Percentiles rank a stretch among this genome's conserved stretches.
Conservation (phyloP, 64 coral and sea anemone genomes). For the Dendronephthya gigantea region DNA sequence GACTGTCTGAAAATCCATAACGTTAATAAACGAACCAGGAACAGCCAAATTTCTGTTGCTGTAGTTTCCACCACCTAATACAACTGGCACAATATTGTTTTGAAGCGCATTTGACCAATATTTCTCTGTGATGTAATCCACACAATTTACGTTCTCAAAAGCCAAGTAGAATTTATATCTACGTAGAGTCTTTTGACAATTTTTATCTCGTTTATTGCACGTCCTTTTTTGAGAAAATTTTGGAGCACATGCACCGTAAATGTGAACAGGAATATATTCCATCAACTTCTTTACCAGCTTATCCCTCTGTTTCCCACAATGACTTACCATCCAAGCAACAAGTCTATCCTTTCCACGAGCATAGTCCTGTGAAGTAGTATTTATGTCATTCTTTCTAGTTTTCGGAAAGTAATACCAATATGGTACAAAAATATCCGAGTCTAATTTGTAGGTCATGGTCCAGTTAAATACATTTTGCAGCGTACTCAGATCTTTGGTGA, state of each 20-base stretch:
- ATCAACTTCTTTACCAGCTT: conserved; percentile 33
- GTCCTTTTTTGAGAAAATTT: conserved; percentile 30
- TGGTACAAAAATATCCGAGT: conserved; percentile 42
- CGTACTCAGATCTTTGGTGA: neutral
- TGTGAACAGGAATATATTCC: conserved; percentile 40
- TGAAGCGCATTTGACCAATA: conserved; percentile 38
- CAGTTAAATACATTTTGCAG: conserved; percentile 34
- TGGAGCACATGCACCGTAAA: conserved; percentile 32
- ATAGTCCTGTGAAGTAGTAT: neutral
- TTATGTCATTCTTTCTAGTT: neutral
- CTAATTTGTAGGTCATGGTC: conserved; percentile 46
- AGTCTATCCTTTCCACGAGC: conserved; percentile 38
- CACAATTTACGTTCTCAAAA: conserved; percentile 49
- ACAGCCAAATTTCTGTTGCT: conserved; percentile 27
- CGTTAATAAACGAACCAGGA: conserved; percentile 56
- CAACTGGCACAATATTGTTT: conserved; percentile 40
- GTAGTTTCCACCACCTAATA: conserved; percentile 48
- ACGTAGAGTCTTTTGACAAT: conserved; percentile 15
- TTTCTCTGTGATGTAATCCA: conserved; percentile 63
- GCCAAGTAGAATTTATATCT: conserved; percentile 49
- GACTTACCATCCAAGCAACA: conserved; percentile 44
- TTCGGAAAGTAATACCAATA: conserved; percentile 33
- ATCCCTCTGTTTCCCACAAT: conserved; percentile 39
- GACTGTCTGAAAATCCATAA: conserved; percentile 30
- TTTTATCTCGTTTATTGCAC: conserved; percentile 5